Evolutionary conservation across 1,140 invertebrate species (phyloP).

Genomic region (Euura saliciscinereae): DNA sequence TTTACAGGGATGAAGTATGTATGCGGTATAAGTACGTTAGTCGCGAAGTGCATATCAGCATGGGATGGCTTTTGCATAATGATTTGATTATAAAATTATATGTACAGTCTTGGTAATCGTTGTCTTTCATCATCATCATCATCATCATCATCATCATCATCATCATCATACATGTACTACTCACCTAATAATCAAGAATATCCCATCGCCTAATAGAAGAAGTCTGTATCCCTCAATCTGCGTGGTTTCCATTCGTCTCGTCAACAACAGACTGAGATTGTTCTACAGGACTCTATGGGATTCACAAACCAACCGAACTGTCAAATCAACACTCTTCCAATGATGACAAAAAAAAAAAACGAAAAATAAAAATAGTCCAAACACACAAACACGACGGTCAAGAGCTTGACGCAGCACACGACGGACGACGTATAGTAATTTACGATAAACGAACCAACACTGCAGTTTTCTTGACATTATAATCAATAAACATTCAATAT

Average conservation of each 20-base stretch:
- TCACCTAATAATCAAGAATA: slow-evolving; percentile 57
- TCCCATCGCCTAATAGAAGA: slow-evolving; percentile 52
- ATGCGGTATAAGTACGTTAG: too few species aligned
- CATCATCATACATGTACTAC: slow-evolving; percentile 41
- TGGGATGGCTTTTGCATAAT: too few species aligned
- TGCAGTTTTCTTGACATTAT: neutral
- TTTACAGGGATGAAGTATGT: too few species aligned
- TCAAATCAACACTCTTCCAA: slow-evolving; percentile 45
- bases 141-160: too few species aligned
- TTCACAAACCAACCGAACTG: slow-evolving; percentile 54
- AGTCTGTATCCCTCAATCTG: slow-evolving; percentile 36
- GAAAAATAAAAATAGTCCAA: slow-evolving; percentile 9
- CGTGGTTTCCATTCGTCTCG: slow-evolving; percentile 52
- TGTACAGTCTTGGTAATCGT: too few species aligned
- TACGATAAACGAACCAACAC: neutral
- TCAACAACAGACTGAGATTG: slow-evolving; percentile 56
- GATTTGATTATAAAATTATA: too few species aligned
- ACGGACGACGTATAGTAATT: neutral
- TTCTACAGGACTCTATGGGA: slow-evolving; percentile 53
- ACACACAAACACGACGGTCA: slow-evolving; percentile 29
- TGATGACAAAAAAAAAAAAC: slow-evolving; percentile 9
- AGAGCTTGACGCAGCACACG: slow-evolving; percentile 26
- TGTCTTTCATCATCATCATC: too few species aligned
- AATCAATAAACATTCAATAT: too few species aligned
- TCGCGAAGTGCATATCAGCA: too few species aligned